phyloP scores from a whole-genome alignment of 1,140 invertebrate genomes.

The Amyelois transitella region DNA sequence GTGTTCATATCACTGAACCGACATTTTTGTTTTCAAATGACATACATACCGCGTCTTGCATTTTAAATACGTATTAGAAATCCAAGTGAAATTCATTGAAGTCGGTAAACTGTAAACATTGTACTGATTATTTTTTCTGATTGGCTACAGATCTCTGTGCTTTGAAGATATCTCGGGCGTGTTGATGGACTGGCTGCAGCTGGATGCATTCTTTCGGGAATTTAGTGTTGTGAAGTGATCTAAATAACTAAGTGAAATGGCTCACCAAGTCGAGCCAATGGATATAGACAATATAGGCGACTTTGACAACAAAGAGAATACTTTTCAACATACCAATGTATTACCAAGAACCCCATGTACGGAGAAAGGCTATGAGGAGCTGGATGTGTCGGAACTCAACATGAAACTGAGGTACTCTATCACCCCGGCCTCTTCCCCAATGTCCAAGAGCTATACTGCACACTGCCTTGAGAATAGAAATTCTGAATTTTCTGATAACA shows the following conservation, averaged over 20 bases:
- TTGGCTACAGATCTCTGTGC: slow-evolving; percentile 22
- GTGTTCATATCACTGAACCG: slow-evolving; percentile 40
- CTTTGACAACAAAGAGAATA: slow-evolving; percentile 65
- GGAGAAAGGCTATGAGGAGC: slow-evolving; percentile 61
- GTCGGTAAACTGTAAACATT: slow-evolving; percentile 55
- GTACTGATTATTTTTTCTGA: slow-evolving; percentile 47
- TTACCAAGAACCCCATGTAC: slow-evolving; percentile 36
- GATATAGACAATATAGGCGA: slow-evolving; percentile 50
- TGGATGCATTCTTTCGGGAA: background rate
- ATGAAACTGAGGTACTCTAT: slow-evolving; percentile 63
- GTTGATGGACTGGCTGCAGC: background rate
- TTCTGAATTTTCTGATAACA: slow-evolving; percentile 25
- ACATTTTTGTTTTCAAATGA: slow-evolving; percentile 70
- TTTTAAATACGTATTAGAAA: slow-evolving; percentile 52
- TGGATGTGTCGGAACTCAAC: slow-evolving; percentile 61
- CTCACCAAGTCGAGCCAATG: slow-evolving; percentile 58
- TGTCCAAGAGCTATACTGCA: slow-evolving; percentile 57
- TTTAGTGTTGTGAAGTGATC: slow-evolving; percentile 14
- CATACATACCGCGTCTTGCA: slow-evolving; percentile 49
- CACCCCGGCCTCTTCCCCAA: slow-evolving; percentile 52
- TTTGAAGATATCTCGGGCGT: slow-evolving; percentile 5
- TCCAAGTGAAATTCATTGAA: slow-evolving; percentile 55
- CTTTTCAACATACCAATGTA: slow-evolving; percentile 52
- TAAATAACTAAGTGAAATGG: slow-evolving; percentile 39
- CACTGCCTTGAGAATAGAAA: slow-evolving; percentile 36